A percentile compares a stretch with the other conserved stretches of the same genome.
Evolutionary conservation across 2,888 invertebrate genomes (phyloP).

Genomic region (Stenodera caucasica): DNA sequence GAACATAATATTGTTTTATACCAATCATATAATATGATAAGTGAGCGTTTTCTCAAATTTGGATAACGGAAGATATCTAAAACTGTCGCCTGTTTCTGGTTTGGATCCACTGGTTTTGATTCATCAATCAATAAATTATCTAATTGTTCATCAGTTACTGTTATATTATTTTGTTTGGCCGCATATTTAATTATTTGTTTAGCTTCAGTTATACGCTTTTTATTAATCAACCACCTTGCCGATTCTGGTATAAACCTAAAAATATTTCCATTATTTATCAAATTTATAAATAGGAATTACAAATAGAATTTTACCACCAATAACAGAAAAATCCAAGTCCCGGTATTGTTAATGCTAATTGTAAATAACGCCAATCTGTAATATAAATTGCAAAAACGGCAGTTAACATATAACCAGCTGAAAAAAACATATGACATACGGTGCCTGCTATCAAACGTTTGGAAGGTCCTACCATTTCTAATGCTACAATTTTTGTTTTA

Average conservation of each 20-base stretch:
- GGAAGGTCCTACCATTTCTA: slow-evolving; percentile 73
- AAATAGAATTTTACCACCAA: slow-evolving; percentile 67
- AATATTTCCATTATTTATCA: not conserved
- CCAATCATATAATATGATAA: slow-evolving; percentile 77
- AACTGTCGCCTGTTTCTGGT: slow-evolving; percentile 54
- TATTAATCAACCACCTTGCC: slow-evolving; percentile 69
- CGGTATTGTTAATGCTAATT: slow-evolving; percentile 70
- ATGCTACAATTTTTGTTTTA: slow-evolving; percentile 51
- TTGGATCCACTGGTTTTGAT: slow-evolving; percentile 48
- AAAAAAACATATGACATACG: slow-evolving; percentile 74
- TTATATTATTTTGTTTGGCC: slow-evolving; percentile 67
- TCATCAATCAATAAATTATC: slow-evolving; percentile 58
- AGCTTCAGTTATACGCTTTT: slow-evolving; percentile 65
- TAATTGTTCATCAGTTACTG: slow-evolving; percentile 60
- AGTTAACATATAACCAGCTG: slow-evolving; percentile 69
- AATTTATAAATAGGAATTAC: not conserved
- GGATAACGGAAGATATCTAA: slow-evolving; percentile 65
- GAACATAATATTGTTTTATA: slow-evolving; percentile 42
- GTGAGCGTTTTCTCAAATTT: slow-evolving; percentile 65
- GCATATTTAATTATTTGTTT: slow-evolving; percentile 64
- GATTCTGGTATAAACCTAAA: slow-evolving; percentile 70
- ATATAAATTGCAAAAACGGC: slow-evolving; percentile 69
- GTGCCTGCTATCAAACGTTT: slow-evolving; percentile 71
- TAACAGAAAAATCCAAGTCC: slow-evolving; percentile 68
- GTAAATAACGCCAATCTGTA: slow-evolving; percentile 69